Percentiles rank a stretch among this genome's conserved stretches.
Conservation (phyloP, 2,113 vertebrate species). For the Dromas ardeola region DNA sequence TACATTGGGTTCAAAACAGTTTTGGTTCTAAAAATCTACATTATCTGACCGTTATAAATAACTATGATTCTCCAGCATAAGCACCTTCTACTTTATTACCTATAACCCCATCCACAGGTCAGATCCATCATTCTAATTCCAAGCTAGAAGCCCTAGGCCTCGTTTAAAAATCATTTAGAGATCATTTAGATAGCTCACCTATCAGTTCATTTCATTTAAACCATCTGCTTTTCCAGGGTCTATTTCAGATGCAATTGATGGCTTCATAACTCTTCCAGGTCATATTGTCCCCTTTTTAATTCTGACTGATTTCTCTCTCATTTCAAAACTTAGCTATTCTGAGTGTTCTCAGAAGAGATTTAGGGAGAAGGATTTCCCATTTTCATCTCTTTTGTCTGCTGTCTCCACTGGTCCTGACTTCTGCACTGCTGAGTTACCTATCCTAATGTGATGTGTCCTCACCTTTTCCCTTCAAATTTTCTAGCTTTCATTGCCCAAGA, state of each 20-base stretch:
- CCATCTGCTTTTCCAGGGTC: not conserved
- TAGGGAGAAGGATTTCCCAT: not conserved
- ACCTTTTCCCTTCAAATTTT: not conserved
- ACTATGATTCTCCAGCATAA: not conserved
- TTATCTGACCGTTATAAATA: not conserved
- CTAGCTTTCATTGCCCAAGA: not conserved
- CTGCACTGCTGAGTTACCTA: not conserved
- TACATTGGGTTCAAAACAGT: not conserved
- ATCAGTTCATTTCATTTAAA: not conserved
- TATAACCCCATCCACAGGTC: not conserved
- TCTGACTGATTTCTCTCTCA: not conserved
- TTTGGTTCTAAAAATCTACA: not conserved
- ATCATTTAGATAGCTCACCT: not conserved
- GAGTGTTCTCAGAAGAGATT: not conserved
- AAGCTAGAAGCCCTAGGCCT: not conserved
- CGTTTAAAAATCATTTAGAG: not conserved
- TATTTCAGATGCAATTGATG: not conserved
- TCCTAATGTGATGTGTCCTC: not conserved
- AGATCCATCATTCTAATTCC: not conserved
- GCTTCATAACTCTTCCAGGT: not conserved
- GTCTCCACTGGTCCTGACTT: not conserved
- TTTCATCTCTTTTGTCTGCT: not conserved
- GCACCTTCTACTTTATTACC: not conserved
- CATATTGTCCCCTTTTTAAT: not conserved
- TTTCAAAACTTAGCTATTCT: not conserved